A percentile compares a stretch with the other conserved stretches of the same genome.
Conservation (phyloP, 2,888 invertebrate species). For the Steinernema hermaphroditum region DNA sequence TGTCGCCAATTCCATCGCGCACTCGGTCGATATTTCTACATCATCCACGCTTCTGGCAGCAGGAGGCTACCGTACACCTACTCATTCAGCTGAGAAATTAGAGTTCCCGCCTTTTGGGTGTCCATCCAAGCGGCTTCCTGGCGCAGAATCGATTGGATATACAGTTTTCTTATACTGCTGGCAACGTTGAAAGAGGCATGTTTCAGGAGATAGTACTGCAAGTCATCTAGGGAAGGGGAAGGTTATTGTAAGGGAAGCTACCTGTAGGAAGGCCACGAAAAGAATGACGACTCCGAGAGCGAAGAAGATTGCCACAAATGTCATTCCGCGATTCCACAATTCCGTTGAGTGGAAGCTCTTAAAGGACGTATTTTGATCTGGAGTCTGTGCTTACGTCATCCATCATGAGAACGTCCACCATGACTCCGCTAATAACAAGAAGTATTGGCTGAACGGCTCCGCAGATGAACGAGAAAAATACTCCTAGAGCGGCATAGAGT, state of each 20-base stretch:
- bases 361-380: too few relatives aligned
- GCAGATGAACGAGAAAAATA: slow-evolving; percentile 32
- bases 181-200: slow-evolving; percentile 35
- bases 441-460: slow-evolving; percentile 35
- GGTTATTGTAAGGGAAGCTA: background rate
- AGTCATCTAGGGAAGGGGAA: background rate
- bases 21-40: slow-evolving; percentile 38
- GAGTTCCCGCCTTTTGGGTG: slow-evolving; percentile 41
- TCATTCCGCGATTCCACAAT: slow-evolving; percentile 19
- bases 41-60: background rate
- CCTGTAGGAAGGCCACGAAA: slow-evolving; percentile 10
- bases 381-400: background rate
- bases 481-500: slow-evolving; percentile 32
- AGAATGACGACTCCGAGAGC: slow-evolving; percentile 26
- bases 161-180: slow-evolving; percentile 32
- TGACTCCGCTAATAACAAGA: slow-evolving; percentile 27
- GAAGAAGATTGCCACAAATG: background rate
- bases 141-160: slow-evolving; percentile 38
- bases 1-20: slow-evolving; percentile 42
- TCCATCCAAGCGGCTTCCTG: slow-evolving; percentile 41
- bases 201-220: slow-evolving; percentile 33
- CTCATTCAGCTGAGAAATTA: slow-evolving; percentile 44
- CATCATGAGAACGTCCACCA: slow-evolving; percentile 29
- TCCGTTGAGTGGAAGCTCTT: background rate
- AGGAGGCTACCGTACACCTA: background rate